Base-by-base conservation (phyloP, 2,797 vertebrate species). In the Remorina albescens region DNA sequence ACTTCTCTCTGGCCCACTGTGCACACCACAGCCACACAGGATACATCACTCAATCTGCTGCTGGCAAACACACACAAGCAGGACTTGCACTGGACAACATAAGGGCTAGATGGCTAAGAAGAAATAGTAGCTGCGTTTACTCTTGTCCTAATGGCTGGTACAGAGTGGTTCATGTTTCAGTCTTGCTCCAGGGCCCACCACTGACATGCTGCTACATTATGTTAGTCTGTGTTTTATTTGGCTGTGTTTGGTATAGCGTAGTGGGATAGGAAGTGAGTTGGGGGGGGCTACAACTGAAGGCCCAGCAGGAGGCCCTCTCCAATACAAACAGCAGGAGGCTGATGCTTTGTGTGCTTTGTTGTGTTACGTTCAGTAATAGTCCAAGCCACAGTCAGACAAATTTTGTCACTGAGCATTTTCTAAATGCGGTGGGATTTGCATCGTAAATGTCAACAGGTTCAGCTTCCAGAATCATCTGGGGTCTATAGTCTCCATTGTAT, bases 1-100 rank as follows among this genome's bases (percentile, higher is more conserved):
- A 94, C 87, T 92, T 93, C 89, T 91, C 89, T 87, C 89, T 90
- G 84, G 87, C 93, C 92, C 87, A 87, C 92, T 92, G 93, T 90
- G 92, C 83, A 89, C 91, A 90, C 74, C 80, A 90, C 89, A 92
- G 82, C 90, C 90, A 88, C 89, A 89, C 89, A 90, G 89, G 90
- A 93, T 91, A 85, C 91, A 94, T 93, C 89, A 86, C 82, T 95
- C 92, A 92, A 90, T 93, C 90, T 91, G 86, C 85, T 87, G 66
- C 86, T 76, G 76, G 70, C 71, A 63, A 73, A 66, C 76, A 75
- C 69, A 80, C 54, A 65, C 54, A 34, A 69, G 67, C 51, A 68
- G 36, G 49, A 76, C 46, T 47, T 46, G 62, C 60, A 71, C 84
- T 86, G 85, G 90, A 84, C 83, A 85, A 77, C 92, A 93, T 91